Conservation (phyloP, 2,888 invertebrate genomes). For the Drosophila cyrtoloma region DNA sequence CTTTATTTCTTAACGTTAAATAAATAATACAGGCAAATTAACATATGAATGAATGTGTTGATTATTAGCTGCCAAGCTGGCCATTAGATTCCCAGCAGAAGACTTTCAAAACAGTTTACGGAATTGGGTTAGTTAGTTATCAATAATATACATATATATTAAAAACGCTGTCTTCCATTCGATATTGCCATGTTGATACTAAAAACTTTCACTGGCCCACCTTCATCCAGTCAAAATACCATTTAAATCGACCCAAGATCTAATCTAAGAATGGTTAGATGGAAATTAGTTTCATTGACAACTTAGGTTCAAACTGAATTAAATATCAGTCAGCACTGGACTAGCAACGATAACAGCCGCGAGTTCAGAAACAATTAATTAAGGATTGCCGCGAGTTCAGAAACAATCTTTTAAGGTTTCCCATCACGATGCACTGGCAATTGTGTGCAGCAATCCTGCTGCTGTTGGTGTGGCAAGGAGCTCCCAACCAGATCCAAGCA, state of each 20-base stretch:
- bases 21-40: slow-evolving; percentile 35
- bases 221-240: slow-evolving; percentile 25
- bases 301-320: slow-evolving; percentile 20
- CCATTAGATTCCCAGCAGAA: slow-evolving; percentile 19
- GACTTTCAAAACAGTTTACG: slow-evolving; percentile 42
- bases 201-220: slow-evolving; percentile 50
- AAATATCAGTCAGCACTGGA: slow-evolving; percentile 39
- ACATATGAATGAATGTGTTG: slow-evolving; percentile 48
- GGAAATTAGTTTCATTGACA: slow-evolving; percentile 41
- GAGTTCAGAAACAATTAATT: neutral
- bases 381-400: slow-evolving; percentile 3
- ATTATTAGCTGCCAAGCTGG: slow-evolving; percentile 53
- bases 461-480: slow-evolving; percentile 42
- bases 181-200: slow-evolving; percentile 40
- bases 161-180: slow-evolving; percentile 9
- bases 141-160: slow-evolving; percentile 14
- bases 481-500: slow-evolving; percentile 22
- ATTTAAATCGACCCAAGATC: slow-evolving; percentile 53
- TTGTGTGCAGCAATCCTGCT: slow-evolving; percentile 46
- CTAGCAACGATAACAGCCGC: slow-evolving; percentile 35
- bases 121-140: slow-evolving; percentile 58
- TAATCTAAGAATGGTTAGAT: slow-evolving; percentile 3
- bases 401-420: neutral
- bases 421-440: slow-evolving; percentile 42
- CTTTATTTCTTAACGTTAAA: slow-evolving; percentile 10